Conservation (phyloP, 2,113 vertebrate genomes). For the Apteryx owenii region DNA sequence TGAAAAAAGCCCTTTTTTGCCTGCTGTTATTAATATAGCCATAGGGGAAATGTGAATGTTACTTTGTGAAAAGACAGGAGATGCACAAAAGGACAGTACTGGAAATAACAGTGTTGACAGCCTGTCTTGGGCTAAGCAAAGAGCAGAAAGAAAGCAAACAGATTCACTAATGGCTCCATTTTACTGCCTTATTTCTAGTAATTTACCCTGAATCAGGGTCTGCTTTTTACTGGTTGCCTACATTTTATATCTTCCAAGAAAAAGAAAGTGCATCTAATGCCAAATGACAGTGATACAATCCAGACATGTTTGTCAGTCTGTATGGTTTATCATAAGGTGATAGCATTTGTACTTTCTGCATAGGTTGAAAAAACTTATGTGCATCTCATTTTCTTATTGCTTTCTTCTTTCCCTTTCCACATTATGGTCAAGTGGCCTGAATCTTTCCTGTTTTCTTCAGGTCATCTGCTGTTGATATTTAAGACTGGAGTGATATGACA, state of each 20-base stretch:
- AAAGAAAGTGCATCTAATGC: not conserved
- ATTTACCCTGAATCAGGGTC: not conserved
- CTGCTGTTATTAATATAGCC: not conserved
- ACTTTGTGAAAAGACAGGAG: not conserved
- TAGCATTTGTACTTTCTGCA: not conserved
- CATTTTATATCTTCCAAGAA: not conserved
- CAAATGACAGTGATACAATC: not conserved
- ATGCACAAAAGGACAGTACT: not conserved
- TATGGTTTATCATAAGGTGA: not conserved
- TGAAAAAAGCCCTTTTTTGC: not conserved
- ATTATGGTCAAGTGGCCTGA: not conserved
- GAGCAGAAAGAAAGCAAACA: not conserved
- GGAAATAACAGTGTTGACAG: not conserved
- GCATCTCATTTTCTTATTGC: not conserved
- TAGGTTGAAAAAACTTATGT: too few relatives aligned
- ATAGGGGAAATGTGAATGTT: not conserved
- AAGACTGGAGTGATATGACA: not conserved
- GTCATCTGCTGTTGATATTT: not conserved
- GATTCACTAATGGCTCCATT: not conserved
- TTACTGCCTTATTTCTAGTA: not conserved
- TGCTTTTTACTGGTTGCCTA: not conserved
- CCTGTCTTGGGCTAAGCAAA: not conserved
- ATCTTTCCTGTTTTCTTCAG: not conserved
- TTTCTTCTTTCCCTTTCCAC: not conserved
- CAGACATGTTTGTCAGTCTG: not conserved